These are phyloP conservation scores for Syritta pipiens DNA, from an alignment of 2,888 invertebrate species.

Conservation along the genomic window DNA sequence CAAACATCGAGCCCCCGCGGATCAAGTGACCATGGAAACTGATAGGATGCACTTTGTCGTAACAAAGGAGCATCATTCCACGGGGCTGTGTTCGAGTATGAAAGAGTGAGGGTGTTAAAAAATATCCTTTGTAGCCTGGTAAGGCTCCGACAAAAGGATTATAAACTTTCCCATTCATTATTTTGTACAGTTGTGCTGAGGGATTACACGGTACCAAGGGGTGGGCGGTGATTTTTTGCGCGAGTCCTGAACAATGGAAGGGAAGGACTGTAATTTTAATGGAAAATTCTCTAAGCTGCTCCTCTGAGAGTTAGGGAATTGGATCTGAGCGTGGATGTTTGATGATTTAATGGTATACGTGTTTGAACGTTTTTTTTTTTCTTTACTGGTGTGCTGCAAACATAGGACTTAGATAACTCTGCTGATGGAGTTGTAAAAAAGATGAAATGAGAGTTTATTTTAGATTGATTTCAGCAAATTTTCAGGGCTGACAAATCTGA, in stretches of 20 bases:
- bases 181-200: conserved; percentile 10
- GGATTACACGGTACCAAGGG: background rate
- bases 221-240: background rate
- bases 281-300: conserved; percentile 23
- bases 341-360: too few species aligned
- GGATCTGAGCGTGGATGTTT: too few species aligned
- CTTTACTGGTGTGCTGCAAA: too few species aligned
- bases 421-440: too few species aligned
- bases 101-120: background rate
- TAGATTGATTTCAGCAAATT: too few species aligned
- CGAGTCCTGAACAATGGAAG: background rate
- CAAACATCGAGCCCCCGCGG: too few species aligned
- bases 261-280: conserved; percentile 8
- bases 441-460: too few species aligned
- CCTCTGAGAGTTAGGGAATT: background rate
- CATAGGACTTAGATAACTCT: too few species aligned
- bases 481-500: too few species aligned
- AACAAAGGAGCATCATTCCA: conserved; percentile 18
- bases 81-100: background rate
- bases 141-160: conserved; percentile 41
- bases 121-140: conserved; percentile 26
- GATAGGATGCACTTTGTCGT: conserved; percentile 36
- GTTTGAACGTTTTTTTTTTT: too few species aligned
- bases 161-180: conserved; percentile 48
- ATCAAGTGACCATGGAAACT: conserved; percentile 42